These are phyloP conservation scores for Drosophila sechellia DNA, from an alignment of 1,140 invertebrate genomes.

Conservation along the genomic window DNA sequence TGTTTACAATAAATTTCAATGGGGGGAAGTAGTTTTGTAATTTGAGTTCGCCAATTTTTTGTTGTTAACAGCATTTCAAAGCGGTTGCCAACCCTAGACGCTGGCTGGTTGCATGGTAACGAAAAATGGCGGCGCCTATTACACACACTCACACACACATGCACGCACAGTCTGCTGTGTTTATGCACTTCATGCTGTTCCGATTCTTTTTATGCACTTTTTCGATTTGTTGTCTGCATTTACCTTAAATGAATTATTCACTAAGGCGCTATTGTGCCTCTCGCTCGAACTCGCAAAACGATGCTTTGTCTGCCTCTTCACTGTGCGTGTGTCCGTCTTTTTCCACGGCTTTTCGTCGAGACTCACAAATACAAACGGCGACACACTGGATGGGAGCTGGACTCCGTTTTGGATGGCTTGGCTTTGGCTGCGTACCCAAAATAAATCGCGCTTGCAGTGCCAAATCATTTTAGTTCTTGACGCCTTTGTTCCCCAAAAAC, in stretches of 20 bases:
- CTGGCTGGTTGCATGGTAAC: slow-evolving; percentile 71
- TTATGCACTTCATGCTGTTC: slow-evolving; percentile 40
- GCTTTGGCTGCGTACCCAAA: slow-evolving; percentile 65
- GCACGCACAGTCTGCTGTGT: slow-evolving; percentile 23
- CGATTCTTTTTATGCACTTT: slow-evolving; percentile 20
- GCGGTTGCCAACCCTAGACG: slow-evolving; percentile 58
- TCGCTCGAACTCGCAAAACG: slow-evolving; percentile 22
- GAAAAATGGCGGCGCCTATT: slow-evolving; percentile 74
- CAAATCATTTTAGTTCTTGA: slow-evolving; percentile 62
- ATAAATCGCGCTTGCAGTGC: slow-evolving; percentile 61
- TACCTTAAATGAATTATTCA: slow-evolving; percentile 55
- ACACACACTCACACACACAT: slow-evolving; percentile 48
- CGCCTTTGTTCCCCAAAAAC: slow-evolving; percentile 65
- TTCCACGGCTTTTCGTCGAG: slow-evolving; percentile 45
- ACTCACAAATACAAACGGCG: slow-evolving; percentile 27
- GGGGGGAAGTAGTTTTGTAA: not conserved
- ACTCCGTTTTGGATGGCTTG: slow-evolving; percentile 39
- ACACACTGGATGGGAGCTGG: slow-evolving; percentile 18
- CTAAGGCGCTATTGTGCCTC: slow-evolving; percentile 40
- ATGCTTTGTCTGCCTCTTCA: slow-evolving; percentile 63
- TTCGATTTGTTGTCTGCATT: slow-evolving; percentile 44
- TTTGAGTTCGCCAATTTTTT: not conserved
- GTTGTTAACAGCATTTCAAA: not conserved
- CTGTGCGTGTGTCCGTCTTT: slow-evolving; percentile 38
- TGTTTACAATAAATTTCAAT: not conserved